Conservation (phyloP, 2,113 vertebrate species). For the Carlito syrichta region DNA sequence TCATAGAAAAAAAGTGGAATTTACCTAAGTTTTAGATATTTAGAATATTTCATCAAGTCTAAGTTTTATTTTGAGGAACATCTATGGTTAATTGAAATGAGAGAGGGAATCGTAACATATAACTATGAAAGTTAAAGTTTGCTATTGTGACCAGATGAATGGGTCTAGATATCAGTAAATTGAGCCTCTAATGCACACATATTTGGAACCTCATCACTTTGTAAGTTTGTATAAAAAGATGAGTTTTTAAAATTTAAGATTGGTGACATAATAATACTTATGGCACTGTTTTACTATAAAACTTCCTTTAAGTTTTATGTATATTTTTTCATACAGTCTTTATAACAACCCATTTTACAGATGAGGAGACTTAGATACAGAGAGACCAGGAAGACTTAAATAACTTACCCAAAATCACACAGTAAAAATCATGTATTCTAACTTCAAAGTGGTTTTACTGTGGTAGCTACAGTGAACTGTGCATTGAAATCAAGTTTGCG, state of each 20-base stretch:
- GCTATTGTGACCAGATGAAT: not conserved
- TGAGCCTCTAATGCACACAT: not conserved
- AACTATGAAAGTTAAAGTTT: not conserved
- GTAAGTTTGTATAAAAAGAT: constrained; percentile 8
- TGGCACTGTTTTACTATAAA: not conserved
- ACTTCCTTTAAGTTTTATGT: not conserved
- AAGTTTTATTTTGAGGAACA: not conserved
- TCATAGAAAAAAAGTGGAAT: not conserved
- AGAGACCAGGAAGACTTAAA: not conserved
- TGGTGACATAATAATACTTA: not conserved
- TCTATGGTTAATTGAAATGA: not conserved
- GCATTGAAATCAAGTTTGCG: not conserved
- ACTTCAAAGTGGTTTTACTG: not conserved
- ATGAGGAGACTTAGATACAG: not conserved
- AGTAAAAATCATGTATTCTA: not conserved
- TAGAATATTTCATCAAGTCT: not conserved
- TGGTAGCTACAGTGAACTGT: not conserved
- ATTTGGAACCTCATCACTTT: not conserved
- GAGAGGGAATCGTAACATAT: not conserved
- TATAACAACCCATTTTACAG: not conserved
- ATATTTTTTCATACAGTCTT: not conserved
- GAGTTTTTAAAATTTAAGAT: not conserved
- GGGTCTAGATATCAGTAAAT: not conserved
- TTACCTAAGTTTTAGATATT: not conserved
- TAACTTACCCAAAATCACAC: not conserved